phyloP scores from a whole-genome alignment of 1,140 invertebrate species.

The Cydia fagiglandana region DNA sequence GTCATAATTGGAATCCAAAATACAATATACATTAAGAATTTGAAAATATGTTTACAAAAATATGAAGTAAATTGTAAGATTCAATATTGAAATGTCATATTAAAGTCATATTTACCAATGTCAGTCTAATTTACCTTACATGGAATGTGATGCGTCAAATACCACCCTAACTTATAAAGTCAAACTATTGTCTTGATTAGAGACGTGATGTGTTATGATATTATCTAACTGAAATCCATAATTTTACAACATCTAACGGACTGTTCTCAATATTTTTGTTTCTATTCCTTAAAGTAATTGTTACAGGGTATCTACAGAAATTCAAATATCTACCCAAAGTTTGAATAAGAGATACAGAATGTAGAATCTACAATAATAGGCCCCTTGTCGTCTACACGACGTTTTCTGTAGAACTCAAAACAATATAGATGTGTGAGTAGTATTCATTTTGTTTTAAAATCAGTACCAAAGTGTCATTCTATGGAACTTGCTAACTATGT shows the following conservation, averaged over 20 bases:
- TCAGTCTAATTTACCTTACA: constrained; percentile 29
- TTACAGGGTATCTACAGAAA: background rate
- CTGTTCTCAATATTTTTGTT: background rate
- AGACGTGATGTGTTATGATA: background rate
- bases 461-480: too few relatives aligned
- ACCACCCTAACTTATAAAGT: background rate
- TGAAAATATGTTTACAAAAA: background rate
- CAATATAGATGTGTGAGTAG: too few relatives aligned
- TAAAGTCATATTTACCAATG: constrained; percentile 31
- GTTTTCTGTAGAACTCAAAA: too few relatives aligned
- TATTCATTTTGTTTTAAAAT: background rate
- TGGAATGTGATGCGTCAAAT: constrained; percentile 22
- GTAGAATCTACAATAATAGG: too few relatives aligned
- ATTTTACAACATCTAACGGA: background rate
- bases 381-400: too few relatives aligned
- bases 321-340: background rate
- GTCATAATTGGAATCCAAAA: background rate
- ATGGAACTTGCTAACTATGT: too few relatives aligned
- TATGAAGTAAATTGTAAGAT: constrained; percentile 10
- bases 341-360: too few relatives aligned
- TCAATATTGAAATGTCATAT: constrained; percentile 12
- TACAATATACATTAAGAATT: constrained; percentile 14
- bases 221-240: background rate
- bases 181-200: background rate
- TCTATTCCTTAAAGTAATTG: background rate